Evolutionary conservation across 2,888 invertebrate genomes (phyloP).

Genomic region (Cabera pusaria): DNA sequence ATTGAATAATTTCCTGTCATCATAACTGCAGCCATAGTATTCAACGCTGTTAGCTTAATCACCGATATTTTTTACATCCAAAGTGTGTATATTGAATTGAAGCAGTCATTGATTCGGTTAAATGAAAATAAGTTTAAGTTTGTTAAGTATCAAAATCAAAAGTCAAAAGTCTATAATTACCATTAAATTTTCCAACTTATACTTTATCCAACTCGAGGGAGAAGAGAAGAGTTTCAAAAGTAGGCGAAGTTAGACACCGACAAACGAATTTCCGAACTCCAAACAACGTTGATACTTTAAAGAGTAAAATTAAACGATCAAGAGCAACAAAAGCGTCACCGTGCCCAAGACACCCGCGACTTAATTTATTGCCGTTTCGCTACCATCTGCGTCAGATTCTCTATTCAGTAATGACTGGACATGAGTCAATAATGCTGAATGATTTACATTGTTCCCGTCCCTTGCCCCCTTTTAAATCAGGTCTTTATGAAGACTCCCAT

Average conservation of each 20-base stretch:
- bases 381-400: conserved; percentile 60
- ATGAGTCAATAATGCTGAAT: conserved; percentile 63
- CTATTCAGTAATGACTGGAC: conserved; percentile 51
- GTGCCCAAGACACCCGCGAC: conserved; percentile 42
- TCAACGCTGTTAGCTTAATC: too few relatives aligned
- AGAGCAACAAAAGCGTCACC: conserved; percentile 42
- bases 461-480: conserved; percentile 9
- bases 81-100: too few relatives aligned
- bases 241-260: not conserved
- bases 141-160: too few relatives aligned
- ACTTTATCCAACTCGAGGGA: not conserved
- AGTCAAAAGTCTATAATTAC: too few relatives aligned
- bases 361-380: conserved; percentile 61
- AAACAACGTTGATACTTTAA: conserved; percentile 28
- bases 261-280: conserved; percentile 1
- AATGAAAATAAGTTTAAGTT: too few relatives aligned
- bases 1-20: too few relatives aligned
- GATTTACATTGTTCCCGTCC: conserved; percentile 47
- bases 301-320: conserved; percentile 44
- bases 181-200: too few relatives aligned
- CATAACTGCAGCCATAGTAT: too few relatives aligned
- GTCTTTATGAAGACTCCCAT: conserved; percentile 9
- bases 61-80: too few relatives aligned
- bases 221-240: not conserved
- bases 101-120: too few relatives aligned